These are phyloP conservation scores for Acridotheres tristis DNA, from an alignment of 2,797 vertebrate genomes.

Conservation along the genomic window DNA sequence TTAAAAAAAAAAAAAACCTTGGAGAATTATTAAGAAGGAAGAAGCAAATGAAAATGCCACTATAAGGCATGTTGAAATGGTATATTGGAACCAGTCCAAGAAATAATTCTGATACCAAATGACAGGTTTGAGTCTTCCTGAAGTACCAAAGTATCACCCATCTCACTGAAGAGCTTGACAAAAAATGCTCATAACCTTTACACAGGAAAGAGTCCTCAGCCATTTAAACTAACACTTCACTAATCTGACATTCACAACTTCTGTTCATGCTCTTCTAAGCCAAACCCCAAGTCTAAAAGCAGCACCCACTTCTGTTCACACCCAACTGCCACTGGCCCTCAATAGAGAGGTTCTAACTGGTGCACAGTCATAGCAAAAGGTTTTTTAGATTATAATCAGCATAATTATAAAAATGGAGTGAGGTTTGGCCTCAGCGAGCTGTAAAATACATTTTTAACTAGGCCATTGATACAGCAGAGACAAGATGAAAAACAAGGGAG, in stretches of 20 bases:
- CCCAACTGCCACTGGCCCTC: not conserved
- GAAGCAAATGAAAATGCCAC: not conserved
- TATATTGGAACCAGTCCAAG: not conserved
- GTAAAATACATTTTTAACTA: slow-evolving; percentile 37
- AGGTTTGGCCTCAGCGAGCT: not conserved
- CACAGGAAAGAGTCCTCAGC: not conserved
- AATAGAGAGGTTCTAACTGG: not conserved
- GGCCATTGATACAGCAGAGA: slow-evolving; percentile 11
- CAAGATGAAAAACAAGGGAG: slow-evolving; percentile 45
- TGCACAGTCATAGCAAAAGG: not conserved
- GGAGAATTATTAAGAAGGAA: not conserved
- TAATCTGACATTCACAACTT: not conserved
- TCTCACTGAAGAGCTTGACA: not conserved
- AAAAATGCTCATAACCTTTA: not conserved
- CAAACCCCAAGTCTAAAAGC: not conserved
- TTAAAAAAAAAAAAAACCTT: not conserved
- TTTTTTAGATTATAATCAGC: not conserved
- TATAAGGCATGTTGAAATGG: not conserved
- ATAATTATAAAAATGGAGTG: slow-evolving; percentile 18
- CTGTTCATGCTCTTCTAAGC: not conserved
- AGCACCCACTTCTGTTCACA: not conserved
- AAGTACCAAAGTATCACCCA: not conserved
- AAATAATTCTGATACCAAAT: not conserved
- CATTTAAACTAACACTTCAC: not conserved
- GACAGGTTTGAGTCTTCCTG: not conserved